These are phyloP conservation scores for Tuberolachnus salignus DNA, from an alignment of 2,888 invertebrate species.

Conservation along the genomic window DNA sequence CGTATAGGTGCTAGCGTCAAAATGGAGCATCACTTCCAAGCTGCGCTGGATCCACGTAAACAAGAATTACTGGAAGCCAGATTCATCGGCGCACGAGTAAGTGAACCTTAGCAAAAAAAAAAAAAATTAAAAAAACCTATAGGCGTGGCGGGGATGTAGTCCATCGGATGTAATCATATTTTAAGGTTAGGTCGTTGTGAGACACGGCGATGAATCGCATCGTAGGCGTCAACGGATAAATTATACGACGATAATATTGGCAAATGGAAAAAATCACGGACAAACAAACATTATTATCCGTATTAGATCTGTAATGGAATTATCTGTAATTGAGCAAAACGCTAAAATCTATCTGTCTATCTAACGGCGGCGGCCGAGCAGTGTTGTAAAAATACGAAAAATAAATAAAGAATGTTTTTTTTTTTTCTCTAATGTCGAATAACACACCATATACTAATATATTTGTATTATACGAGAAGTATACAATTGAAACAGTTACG, in stretches of 20 bases:
- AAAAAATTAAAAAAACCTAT: background rate
- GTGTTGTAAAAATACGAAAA: background rate
- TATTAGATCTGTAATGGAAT: no score
- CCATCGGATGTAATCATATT: background rate
- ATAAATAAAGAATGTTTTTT: background rate
- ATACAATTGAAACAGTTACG: conserved; percentile 37
- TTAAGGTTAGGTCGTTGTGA: background rate
- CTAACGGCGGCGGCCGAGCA: background rate
- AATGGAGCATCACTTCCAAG: conserved; percentile 96
- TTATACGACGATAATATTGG: no score
- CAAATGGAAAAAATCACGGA: background rate
- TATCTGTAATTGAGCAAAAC: no score
- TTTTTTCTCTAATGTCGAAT: no score
- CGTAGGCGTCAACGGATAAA: background rate
- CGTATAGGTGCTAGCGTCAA: conserved; percentile 80
- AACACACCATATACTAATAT: no score
- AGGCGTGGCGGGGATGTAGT: background rate
- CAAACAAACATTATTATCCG: background rate
- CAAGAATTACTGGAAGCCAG: conserved; percentile 98
- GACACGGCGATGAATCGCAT: background rate
- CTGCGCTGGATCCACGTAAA: conserved; percentile 96
- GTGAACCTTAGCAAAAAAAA: conserved; percentile 62
- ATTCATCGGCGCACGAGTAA: conserved; percentile 94
- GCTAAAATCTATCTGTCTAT: background rate
- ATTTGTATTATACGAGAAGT: background rate